A percentile compares a stretch with the other conserved stretches of the same genome.
phyloP scores from a whole-genome alignment of 2,888 invertebrate genomes.

The Allacma fusca region DNA sequence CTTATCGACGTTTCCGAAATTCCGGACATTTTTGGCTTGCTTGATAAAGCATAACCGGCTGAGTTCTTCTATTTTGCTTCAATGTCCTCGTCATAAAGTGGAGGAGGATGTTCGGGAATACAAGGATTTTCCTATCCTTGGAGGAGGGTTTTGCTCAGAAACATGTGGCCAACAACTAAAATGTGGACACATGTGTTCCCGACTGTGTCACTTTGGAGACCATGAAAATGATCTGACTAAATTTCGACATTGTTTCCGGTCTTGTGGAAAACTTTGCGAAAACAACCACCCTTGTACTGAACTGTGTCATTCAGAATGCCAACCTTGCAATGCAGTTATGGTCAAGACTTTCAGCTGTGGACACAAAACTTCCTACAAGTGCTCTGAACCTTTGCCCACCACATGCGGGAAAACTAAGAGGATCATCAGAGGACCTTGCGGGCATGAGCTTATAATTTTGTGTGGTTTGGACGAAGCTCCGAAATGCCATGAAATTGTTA shows the following conservation, averaged over 20 bases:
- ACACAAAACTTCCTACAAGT: background rate
- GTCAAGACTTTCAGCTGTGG: background rate
- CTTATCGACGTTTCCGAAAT: background rate
- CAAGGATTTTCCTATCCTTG: background rate
- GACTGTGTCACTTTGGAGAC: background rate
- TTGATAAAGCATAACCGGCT: background rate
- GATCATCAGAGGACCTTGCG: background rate
- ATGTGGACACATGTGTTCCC: background rate
- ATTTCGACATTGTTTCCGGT: background rate
- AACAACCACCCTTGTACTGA: background rate
- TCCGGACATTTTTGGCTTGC: background rate
- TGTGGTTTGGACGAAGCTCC: too few species aligned
- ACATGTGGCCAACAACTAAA: background rate
- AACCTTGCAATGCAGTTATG: background rate
- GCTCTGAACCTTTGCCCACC: background rate
- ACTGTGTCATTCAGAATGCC: background rate
- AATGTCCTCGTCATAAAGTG: background rate
- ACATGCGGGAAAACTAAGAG: background rate
- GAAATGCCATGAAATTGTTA: background rate
- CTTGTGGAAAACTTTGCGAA: background rate
- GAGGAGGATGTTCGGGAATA: background rate
- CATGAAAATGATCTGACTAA: background rate
- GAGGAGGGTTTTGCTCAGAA: background rate
- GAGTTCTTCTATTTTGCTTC: background rate
- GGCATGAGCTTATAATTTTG: background rate